Conservation (phyloP, 2,888 invertebrate species). For the Aleiodes alternator region DNA sequence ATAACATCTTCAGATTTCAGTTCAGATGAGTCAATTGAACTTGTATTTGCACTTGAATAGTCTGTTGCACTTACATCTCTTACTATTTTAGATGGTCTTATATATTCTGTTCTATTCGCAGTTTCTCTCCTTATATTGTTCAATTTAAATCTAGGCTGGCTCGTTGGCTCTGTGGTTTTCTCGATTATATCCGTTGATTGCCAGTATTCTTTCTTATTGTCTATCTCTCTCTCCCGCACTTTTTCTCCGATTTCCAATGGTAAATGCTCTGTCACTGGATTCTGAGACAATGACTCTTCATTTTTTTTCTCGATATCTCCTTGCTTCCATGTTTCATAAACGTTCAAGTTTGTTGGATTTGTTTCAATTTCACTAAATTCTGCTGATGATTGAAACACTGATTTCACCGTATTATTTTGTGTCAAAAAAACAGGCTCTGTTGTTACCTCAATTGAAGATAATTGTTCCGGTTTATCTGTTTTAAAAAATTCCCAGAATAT, state of each 20-base stretch:
- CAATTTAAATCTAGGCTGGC: neutral
- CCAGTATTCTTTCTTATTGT: neutral
- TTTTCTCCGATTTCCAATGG: no score
- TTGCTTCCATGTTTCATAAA: slow-evolving; percentile 8
- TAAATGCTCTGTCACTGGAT: no score
- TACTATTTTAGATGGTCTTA: neutral
- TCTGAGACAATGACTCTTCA: neutral
- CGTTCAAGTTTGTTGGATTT: neutral
- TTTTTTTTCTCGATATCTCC: neutral
- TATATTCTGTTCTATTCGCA: neutral
- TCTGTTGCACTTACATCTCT: neutral
- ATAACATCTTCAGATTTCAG: neutral
- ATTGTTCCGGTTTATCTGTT: slow-evolving; percentile 59
- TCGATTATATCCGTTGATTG: slow-evolving; percentile 21
- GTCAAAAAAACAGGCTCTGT: no score
- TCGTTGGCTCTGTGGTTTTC: neutral
- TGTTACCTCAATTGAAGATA: slow-evolving; percentile 65
- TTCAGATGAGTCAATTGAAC: slow-evolving; percentile 6
- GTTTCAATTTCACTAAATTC: neutral
- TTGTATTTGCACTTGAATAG: neutral
- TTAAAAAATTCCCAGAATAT: slow-evolving; percentile 64
- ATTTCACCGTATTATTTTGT: neutral
- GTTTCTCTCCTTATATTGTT: neutral
- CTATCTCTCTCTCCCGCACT: no score
- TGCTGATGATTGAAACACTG: neutral